Percentiles rank a stretch among this genome's conserved stretches.
phyloP scores from a whole-genome alignment of 2,888 invertebrate genomes.

The Adela reaumurella region DNA sequence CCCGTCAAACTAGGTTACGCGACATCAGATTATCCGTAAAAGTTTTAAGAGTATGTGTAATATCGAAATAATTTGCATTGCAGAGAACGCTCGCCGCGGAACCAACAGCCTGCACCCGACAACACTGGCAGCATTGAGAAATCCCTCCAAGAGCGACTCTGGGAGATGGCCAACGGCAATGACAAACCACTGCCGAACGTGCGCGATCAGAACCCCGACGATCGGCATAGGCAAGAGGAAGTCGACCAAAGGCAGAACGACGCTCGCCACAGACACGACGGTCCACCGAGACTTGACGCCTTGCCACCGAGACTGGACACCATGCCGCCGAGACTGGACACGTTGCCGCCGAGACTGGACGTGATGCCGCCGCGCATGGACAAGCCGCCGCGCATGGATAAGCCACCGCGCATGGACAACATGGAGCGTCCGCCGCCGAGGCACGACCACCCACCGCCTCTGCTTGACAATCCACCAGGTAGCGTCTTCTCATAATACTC shows the following conservation, averaged over 20 bases:
- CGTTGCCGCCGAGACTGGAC: neutral
- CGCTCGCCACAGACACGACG: neutral
- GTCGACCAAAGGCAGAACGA: neutral
- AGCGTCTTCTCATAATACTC: too few species aligned
- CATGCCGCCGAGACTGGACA: slow-evolving; percentile 16
- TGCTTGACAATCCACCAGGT: slow-evolving; percentile 3
- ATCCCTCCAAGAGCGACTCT: slow-evolving; percentile 44
- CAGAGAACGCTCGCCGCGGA: neutral
- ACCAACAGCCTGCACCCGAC: slow-evolving; percentile 20
- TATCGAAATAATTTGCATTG: neutral
- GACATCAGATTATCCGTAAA: too few species aligned
- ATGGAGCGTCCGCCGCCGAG: neutral
- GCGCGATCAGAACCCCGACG: neutral
- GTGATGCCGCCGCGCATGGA: neutral
- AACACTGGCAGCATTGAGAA: slow-evolving; percentile 23
- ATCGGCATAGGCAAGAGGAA: neutral
- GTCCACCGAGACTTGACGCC: neutral
- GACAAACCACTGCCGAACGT: neutral
- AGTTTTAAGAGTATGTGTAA: too few species aligned
- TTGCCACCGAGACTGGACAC: slow-evolving; percentile 6
- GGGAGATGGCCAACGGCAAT: slow-evolving; percentile 53
- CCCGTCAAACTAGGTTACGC: too few species aligned
- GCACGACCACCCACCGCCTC: slow-evolving; percentile 5
- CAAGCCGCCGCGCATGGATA: slow-evolving; percentile 14
- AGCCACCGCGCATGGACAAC: neutral